These are phyloP conservation scores for Eleutherodactylus coqui DNA, from an alignment of 2,797 vertebrate species.

Conservation along the genomic window DNA sequence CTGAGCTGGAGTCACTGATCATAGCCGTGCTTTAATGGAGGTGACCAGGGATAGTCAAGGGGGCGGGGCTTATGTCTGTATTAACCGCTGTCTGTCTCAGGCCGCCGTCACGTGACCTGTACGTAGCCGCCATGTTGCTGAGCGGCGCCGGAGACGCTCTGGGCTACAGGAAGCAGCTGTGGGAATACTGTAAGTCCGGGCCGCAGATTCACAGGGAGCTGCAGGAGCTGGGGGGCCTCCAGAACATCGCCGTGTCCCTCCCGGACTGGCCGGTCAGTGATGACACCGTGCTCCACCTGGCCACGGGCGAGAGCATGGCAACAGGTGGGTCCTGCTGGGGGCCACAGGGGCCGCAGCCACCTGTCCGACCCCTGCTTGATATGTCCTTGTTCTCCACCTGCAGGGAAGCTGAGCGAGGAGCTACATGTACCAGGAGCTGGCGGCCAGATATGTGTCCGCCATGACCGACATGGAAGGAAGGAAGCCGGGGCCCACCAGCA, in stretches of 20 bases:
- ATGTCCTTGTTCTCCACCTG: too few species aligned
- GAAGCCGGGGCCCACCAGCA: conserved; percentile 82
- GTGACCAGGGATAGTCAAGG: too few species aligned
- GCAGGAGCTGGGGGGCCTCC: conserved; percentile 79
- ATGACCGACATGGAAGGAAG: conserved; percentile 89
- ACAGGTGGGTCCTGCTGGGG: conserved; percentile 73
- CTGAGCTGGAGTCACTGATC: not conserved
- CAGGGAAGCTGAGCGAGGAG: conserved; percentile 71
- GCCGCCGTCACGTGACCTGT: conserved; percentile 65
- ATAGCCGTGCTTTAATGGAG: too few species aligned
- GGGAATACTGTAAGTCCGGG: conserved; percentile 80
- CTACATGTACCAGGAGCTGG: conserved; percentile 77
- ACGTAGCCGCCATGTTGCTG: conserved; percentile 83
- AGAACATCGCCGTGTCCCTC: conserved; percentile 74
- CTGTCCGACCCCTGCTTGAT: not conserved
- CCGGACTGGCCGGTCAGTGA: conserved; percentile 89
- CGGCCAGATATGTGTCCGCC: conserved; percentile 77
- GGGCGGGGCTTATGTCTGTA: not conserved
- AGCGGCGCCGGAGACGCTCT: conserved; percentile 84
- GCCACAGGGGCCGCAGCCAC: too few species aligned
- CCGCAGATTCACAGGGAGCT: conserved; percentile 80
- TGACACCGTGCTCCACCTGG: conserved; percentile 86
- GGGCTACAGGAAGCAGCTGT: conserved; percentile 80
- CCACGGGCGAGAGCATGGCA: conserved; percentile 82
- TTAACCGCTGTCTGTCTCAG: conserved; percentile 17